A percentile compares a stretch with the other conserved stretches of the same genome.
Evolutionary conservation across 2,888 invertebrate genomes (phyloP).

Genomic region (Noctuana brunneofusca): DNA sequence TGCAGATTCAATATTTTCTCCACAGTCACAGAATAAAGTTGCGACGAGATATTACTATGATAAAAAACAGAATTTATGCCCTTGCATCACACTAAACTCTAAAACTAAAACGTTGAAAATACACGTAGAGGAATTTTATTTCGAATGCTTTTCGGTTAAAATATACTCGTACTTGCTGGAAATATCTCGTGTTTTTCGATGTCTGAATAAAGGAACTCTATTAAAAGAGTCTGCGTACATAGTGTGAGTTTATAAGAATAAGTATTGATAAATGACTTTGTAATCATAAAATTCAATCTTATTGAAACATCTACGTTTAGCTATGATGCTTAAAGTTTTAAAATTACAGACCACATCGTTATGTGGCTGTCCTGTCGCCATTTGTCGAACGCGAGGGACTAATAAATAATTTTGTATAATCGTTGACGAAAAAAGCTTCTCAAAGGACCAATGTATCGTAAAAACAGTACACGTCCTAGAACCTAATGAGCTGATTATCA

Average conservation of each 20-base stretch:
- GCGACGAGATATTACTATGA: conserved; percentile 50
- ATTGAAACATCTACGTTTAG: no score
- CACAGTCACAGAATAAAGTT: conserved; percentile 45
- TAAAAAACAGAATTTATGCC: conserved; percentile 62
- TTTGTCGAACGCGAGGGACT: no score
- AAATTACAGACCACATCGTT: no score
- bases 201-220: neutral
- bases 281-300: neutral
- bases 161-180: neutral
- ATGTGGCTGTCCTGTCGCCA: no score
- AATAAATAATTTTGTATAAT: no score
- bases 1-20: conserved; percentile 46
- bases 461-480: no score
- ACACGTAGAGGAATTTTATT: conserved; percentile 34
- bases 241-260: neutral
- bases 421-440: no score
- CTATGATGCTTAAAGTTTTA: no score
- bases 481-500: no score
- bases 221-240: neutral
- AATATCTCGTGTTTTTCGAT: neutral
- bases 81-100: conserved; percentile 56
- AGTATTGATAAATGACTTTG: no score
- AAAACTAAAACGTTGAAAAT: conserved; percentile 50
- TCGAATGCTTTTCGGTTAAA: neutral
- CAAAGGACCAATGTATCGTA: no score